A percentile compares a stretch with the other conserved stretches of the same genome.
These are phyloP conservation scores for Drosophila rhopaloa DNA, from an alignment of 1,140 invertebrate genomes.

Conservation along the genomic window DNA sequence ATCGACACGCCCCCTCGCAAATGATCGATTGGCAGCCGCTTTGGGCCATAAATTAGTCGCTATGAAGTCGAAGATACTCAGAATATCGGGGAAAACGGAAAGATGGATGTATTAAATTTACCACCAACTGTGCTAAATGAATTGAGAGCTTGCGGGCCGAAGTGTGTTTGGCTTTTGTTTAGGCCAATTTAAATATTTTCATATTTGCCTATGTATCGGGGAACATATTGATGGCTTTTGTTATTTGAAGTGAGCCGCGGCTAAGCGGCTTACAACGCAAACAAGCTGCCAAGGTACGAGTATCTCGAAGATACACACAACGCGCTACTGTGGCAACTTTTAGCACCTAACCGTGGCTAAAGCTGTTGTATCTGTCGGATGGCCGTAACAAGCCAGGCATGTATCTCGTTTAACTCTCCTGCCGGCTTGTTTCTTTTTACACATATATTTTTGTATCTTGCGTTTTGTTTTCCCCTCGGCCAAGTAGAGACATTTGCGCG, in stretches of 20 bases:
- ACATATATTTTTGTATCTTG: constrained; percentile 29
- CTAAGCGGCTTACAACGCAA: constrained; percentile 52
- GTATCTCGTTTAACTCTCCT: constrained; percentile 47
- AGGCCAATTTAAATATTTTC: constrained; percentile 62
- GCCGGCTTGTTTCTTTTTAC: constrained; percentile 6
- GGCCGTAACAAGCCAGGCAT: constrained; percentile 64
- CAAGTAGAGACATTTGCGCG: constrained; percentile 50
- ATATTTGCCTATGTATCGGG: constrained; percentile 67
- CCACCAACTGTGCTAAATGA: constrained; percentile 80
- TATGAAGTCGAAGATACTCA: constrained; percentile 8
- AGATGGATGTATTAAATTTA: constrained; percentile 63
- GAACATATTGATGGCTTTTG: constrained; percentile 50
- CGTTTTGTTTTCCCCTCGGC: constrained; percentile 20
- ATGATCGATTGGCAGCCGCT: constrained; percentile 64
- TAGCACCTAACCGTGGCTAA: constrained; percentile 62
- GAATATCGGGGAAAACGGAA: constrained; percentile 6
- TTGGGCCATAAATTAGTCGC: constrained; percentile 41
- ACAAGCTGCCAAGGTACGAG: constrained; percentile 49
- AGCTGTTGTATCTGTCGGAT: constrained; percentile 46
- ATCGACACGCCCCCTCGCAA: constrained; percentile 37
- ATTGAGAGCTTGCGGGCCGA: constrained; percentile 54
- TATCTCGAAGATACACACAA: constrained; percentile 71
- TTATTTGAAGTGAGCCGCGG: constrained; percentile 63
- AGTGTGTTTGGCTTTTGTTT: constrained; percentile 37
- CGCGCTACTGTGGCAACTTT: constrained; percentile 65